phyloP scores from a whole-genome alignment of 2,888 invertebrate species.

The Homarus gammarus region DNA sequence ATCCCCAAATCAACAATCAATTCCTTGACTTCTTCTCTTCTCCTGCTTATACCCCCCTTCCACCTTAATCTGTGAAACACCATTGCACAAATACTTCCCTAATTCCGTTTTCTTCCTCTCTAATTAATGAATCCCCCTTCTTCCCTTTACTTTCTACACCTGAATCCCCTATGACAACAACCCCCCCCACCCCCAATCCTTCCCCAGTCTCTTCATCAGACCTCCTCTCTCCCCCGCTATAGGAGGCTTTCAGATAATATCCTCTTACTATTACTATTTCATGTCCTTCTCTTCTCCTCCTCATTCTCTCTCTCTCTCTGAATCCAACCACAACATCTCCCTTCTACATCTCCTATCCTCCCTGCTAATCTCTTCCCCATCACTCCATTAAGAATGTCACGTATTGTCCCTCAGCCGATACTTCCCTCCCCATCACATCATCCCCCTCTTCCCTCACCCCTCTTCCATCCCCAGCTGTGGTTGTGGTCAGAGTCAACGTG shows the following conservation, averaged over 20 bases:
- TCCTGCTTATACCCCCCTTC: neutral
- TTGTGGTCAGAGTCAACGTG: neutral
- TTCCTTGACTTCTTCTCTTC: no score
- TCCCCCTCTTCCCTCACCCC: neutral
- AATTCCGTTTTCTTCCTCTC: neutral
- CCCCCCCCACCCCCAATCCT: neutral
- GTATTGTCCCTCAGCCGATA: neutral
- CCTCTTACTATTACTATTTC: no score
- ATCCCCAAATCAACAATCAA: neutral
- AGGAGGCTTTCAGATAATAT: no score
- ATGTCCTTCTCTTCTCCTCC: neutral
- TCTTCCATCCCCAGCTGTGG: constrained; percentile 16
- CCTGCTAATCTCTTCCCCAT: neutral
- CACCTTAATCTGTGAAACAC: neutral
- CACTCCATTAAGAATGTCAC: neutral
- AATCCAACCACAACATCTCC: neutral
- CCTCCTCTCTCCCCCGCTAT: neutral
- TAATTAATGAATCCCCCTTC: no score
- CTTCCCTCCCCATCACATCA: neutral
- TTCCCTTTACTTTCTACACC: no score
- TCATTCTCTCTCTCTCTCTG: neutral
- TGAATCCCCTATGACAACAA: no score
- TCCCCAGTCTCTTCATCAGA: neutral
- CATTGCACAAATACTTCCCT: neutral
- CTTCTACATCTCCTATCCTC: neutral